Base-by-base conservation (phyloP, 2,797 vertebrate genomes). In the Pangasius krempfi region DNA sequence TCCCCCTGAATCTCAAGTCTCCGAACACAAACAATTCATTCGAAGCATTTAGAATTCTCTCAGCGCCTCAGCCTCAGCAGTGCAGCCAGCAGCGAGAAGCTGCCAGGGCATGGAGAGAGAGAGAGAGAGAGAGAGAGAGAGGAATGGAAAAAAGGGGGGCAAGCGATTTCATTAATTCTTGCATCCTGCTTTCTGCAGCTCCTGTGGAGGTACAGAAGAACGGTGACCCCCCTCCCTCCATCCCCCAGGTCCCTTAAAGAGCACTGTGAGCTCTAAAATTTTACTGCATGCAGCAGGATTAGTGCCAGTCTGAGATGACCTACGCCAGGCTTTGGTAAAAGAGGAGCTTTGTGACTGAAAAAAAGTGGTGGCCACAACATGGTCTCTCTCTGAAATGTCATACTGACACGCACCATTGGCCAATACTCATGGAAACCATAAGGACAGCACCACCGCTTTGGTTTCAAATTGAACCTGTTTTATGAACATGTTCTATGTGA, bases 21-120 rank as follows among this genome's bases (percentile, higher is more conserved):
- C 93, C 95, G 96, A 84, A 97, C 96, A 97, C 97, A 97, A 98
- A 97, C 97, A 97, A 96, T 97, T 97, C 96, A 97, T 97, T 96
- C 96, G 91, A 94, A 96, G 96, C 95, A 95, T 98, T 98, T 97
- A 96, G 97, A 96, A 97, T 97, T 96, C 96, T 96, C 96, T 94
- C 92, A 95, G 96, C 93, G 95, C 96, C 96, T 82, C 95, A 95
- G 96, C 96, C 94, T 97, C 95, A 93, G 94, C 93, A 94, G 96
- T 96, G 96, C 95, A 96, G 96, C 96, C 94, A 92, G 95, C 91
- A 97, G 96, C 94, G 92, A 95, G 94, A 62, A 87, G 88, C 60
- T 60, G 33, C 84, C 78, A 73, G 88, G 78, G 72, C 54, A 78
- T 56, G 80, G 56, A 89, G 72, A 82, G 40, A 86, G 84, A 82